Evolutionary conservation across 2,888 invertebrate genomes (phyloP).

Genomic region (Venustoraphidia nigricollis): DNA sequence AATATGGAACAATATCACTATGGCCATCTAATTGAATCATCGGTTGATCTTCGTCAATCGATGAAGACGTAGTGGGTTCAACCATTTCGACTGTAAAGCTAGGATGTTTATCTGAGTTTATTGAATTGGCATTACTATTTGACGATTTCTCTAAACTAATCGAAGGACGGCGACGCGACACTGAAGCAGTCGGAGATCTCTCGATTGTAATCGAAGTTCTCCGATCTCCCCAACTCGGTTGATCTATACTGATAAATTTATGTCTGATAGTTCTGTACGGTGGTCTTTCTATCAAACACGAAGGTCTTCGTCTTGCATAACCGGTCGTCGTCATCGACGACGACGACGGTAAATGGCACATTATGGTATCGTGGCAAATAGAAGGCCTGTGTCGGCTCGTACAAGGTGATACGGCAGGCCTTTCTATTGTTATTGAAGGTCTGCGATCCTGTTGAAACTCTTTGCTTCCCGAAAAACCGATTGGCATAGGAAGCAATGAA

Average conservation of each 20-base stretch:
- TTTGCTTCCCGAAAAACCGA: constrained; percentile 15
- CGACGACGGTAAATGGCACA: constrained; percentile 1
- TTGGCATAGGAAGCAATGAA: constrained; percentile 23
- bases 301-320: constrained; percentile 19
- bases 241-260: constrained; percentile 26
- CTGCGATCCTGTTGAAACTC: constrained; percentile 9
- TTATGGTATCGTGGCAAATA: background rate
- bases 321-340: background rate
- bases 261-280: constrained; percentile 15
- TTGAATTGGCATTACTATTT: too few species aligned
- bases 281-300: constrained; percentile 20
- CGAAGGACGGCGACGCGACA: constrained; percentile 3
- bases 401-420: constrained; percentile 5
- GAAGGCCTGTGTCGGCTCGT: constrained; percentile 1
- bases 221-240: constrained; percentile 16
- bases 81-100: too few species aligned
- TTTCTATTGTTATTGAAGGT: constrained; percentile 22
- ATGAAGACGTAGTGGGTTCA: too few species aligned
- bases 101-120: too few species aligned
- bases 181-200: constrained; percentile 11
- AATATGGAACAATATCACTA: too few species aligned
- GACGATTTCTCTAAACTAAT: constrained; percentile 3
- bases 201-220: constrained; percentile 19
- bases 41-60: too few species aligned
- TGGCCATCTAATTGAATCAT: too few species aligned